phyloP scores from a whole-genome alignment of 2,888 invertebrate species.

The Yponomeuta evonymella region DNA sequence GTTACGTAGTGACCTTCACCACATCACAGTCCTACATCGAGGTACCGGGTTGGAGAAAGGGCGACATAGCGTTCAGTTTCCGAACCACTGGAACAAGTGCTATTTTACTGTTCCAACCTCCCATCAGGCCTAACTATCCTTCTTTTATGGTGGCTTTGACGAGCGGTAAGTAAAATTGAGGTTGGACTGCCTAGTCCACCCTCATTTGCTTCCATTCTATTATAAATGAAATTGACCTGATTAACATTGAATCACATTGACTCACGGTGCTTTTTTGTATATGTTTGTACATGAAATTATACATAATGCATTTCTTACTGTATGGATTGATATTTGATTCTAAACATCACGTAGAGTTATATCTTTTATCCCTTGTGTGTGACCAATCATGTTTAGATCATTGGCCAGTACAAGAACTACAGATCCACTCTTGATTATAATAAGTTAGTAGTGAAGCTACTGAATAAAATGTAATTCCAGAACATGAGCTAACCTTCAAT shows the following conservation, averaged over 20 bases:
- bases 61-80: conserved; percentile 94
- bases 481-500: conserved; percentile 92
- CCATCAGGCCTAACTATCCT: conserved; percentile 90
- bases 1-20: conserved; percentile 95
- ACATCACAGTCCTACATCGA: conserved; percentile 94
- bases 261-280: background rate
- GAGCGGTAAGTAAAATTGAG: conserved; percentile 73
- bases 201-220: too few species aligned
- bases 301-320: background rate
- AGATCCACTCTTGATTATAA: too few species aligned
- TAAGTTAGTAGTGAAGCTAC: background rate
- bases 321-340: too few species aligned
- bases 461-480: conserved; percentile 44
- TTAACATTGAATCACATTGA: too few species aligned
- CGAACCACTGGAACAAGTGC: conserved; percentile 93
- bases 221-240: too few species aligned
- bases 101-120: conserved; percentile 92
- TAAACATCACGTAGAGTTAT: too few species aligned
- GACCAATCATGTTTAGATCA: too few species aligned
- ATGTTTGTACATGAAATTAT: background rate
- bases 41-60: conserved; percentile 95
- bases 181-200: background rate
- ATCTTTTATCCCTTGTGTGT: too few species aligned
- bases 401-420: too few species aligned
- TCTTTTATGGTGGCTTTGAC: conserved; percentile 94